Percentiles rank a stretch among this genome's conserved stretches.
Evolutionary conservation across 1,140 invertebrate species (phyloP).

Genomic region (Bombus cullumanus): DNA sequence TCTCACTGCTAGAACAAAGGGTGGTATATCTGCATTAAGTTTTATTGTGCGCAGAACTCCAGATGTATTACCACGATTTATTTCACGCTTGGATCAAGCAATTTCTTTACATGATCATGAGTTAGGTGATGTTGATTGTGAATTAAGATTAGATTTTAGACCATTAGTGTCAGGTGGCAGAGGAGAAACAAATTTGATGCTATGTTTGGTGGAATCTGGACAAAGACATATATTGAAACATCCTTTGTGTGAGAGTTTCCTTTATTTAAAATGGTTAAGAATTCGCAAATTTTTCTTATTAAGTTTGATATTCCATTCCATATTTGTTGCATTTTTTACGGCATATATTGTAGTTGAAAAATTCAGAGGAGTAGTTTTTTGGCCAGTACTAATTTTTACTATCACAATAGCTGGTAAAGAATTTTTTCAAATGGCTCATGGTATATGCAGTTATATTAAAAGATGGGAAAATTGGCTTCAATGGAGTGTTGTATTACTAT

Average conservation of each 20-base stretch:
- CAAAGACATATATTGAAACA: slow-evolving; percentile 90
- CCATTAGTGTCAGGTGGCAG: slow-evolving; percentile 86
- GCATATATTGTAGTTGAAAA: slow-evolving; percentile 85
- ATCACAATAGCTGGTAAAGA: slow-evolving; percentile 87
- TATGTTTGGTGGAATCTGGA: slow-evolving; percentile 90
- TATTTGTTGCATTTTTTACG: slow-evolving; percentile 90
- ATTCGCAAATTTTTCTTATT: slow-evolving; percentile 93
- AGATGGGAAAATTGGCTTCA: slow-evolving; percentile 94
- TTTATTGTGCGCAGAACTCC: slow-evolving; percentile 92
- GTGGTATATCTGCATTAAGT: slow-evolving; percentile 89
- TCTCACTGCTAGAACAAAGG: slow-evolving; percentile 91
- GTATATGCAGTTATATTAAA: slow-evolving; percentile 87
- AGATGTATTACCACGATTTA: slow-evolving; percentile 88
- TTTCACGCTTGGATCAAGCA: slow-evolving; percentile 89
- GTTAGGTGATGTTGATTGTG: slow-evolving; percentile 91
- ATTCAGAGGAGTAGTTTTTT: slow-evolving; percentile 85
- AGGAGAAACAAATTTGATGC: slow-evolving; percentile 88
- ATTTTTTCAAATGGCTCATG: slow-evolving; percentile 88
- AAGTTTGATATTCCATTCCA: slow-evolving; percentile 89
- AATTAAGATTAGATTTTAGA: slow-evolving; percentile 90
- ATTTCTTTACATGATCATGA: slow-evolving; percentile 91
- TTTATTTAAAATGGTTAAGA: slow-evolving; percentile 91
- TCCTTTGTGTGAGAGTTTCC: slow-evolving; percentile 91
- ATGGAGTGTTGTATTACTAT: slow-evolving; percentile 89
- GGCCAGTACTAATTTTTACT: slow-evolving; percentile 83